Conservation (phyloP, 2,113 vertebrate species). For the Chauna torquata region DNA sequence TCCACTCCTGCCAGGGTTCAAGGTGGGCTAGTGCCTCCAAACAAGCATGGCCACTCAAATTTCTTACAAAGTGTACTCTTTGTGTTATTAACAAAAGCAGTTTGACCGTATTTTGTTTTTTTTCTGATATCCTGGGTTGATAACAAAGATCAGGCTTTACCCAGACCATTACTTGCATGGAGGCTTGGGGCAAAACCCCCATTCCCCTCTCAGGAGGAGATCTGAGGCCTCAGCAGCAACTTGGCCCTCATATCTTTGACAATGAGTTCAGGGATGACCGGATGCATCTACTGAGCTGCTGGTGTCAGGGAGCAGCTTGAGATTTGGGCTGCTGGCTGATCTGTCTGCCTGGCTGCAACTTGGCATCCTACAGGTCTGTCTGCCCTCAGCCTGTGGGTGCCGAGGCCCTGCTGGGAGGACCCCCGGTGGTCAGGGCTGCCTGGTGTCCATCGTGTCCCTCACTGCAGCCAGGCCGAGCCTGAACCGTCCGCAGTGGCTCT, state of each 20-base stretch:
- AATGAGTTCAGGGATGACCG: background rate
- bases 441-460: background rate
- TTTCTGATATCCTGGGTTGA: background rate
- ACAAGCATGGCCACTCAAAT: background rate
- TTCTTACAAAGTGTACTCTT: background rate
- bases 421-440: background rate
- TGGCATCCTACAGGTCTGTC: background rate
- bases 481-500: rapidly evolving
- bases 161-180: background rate
- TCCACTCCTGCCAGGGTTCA: background rate
- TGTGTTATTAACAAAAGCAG: background rate
- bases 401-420: background rate
- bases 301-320: background rate
- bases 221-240: background rate
- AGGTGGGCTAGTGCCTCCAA: background rate
- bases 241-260: background rate
- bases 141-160: too few relatives aligned
- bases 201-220: background rate
- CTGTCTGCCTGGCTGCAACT: background rate
- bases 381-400: background rate
- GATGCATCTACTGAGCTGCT: background rate
- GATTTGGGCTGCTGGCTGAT: rapidly evolving
- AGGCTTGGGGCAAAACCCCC: background rate
- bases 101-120: background rate
- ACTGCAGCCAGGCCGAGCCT: background rate